Evolutionary conservation across 2,797 vertebrate genomes (phyloP).

Genomic region (Tragopan temminckii): DNA sequence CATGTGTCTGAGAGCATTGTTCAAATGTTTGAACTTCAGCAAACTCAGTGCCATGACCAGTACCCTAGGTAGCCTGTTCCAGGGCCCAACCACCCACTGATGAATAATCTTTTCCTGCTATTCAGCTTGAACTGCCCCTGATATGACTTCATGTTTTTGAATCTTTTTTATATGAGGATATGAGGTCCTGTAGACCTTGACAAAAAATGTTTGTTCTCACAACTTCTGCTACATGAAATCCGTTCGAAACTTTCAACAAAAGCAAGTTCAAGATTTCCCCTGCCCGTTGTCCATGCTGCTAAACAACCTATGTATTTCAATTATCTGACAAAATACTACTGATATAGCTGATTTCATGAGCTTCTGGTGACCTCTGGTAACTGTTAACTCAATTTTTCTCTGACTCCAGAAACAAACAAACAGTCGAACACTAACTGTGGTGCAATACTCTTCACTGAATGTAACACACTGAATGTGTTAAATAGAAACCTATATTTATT

Average conservation of each 20-base stretch:
- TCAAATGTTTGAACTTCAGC: no score
- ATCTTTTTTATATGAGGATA: background rate
- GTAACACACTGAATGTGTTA: background rate
- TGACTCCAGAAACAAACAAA: background rate
- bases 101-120: no score
- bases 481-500: background rate
- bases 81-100: no score
- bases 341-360: background rate
- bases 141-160: no score
- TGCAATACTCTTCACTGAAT: background rate
- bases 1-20: no score
- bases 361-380: background rate
- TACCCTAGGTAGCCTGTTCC: no score
- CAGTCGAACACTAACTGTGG: background rate
- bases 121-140: no score
- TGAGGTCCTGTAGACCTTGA: background rate
- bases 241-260: background rate
- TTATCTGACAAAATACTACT: background rate
- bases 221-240: background rate
- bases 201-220: rapidly evolving
- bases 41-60: no score
- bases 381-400: background rate
- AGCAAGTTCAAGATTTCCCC: background rate
- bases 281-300: rapidly evolving
- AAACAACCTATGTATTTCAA: background rate